Conservation (phyloP, 2,113 vertebrate genomes). For the Lagopus muta region DNA sequence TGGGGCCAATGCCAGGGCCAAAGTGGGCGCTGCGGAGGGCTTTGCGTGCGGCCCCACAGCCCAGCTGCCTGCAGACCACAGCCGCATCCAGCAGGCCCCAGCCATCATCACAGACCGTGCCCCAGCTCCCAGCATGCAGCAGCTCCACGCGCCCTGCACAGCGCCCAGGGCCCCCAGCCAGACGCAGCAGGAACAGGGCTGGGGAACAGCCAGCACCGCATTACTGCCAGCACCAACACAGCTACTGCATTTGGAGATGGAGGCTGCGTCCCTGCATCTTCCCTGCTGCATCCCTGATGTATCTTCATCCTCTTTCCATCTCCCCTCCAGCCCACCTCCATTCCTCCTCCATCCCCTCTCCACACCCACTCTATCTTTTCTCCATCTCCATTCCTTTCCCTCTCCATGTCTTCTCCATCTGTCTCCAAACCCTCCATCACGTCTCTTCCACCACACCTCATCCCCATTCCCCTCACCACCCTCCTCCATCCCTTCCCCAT, state of each 20-base stretch:
- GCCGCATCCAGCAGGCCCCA: neutral
- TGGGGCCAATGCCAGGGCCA: conserved; percentile 52
- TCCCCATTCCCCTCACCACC: neutral
- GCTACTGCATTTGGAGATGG: neutral
- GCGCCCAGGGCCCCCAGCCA: conserved; percentile 43
- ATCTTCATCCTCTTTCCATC: neutral
- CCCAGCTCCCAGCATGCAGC: conserved; percentile 18
- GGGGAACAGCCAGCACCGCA: neutral
- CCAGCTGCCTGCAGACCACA: conserved; percentile 52
- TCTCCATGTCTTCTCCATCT: neutral
- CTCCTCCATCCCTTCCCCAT: neutral
- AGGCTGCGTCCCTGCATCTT: neutral
- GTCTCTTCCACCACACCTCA: neutral
- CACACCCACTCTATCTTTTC: neutral
- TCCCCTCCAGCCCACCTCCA: neutral
- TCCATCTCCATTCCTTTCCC: neutral
- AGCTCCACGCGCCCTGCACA: conserved; percentile 71
- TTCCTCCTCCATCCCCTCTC: neutral
- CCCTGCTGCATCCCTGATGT: neutral
- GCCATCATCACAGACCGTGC: neutral
- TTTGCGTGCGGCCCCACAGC: neutral
- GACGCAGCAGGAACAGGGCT: conserved; percentile 36
- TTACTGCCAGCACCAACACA: neutral
- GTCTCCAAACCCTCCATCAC: neutral
- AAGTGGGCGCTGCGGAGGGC: conserved; percentile 52